Evolutionary conservation across 1,140 invertebrate species (phyloP).

Genomic region (Nephila pilipes): DNA sequence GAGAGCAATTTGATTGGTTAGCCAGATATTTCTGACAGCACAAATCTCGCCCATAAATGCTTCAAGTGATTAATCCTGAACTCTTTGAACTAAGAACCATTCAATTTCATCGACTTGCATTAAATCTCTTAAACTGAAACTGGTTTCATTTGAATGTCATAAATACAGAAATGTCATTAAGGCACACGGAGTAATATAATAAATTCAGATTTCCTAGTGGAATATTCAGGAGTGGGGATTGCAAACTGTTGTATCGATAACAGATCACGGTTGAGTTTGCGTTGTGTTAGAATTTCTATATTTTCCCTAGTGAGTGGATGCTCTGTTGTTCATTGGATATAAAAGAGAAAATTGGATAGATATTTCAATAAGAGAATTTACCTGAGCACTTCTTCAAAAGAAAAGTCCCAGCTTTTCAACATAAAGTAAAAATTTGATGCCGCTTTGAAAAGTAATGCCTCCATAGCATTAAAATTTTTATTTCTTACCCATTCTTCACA

Average conservation of each 20-base stretch:
- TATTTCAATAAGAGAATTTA: no score
- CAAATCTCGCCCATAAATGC: neutral
- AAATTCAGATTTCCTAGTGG: neutral
- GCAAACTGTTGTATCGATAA: neutral
- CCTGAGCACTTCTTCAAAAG: no score
- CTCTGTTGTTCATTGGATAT: neutral
- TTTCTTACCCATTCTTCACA: no score
- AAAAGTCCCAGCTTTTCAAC: no score
- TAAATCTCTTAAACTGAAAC: neutral
- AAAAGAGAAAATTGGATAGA: no score
- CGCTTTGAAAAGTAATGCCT: no score
- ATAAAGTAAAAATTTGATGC: no score
- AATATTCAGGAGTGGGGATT: neutral
- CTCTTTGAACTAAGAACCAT: conserved; percentile 10
- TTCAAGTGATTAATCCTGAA: neutral
- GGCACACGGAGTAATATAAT: neutral
- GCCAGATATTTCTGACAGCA: conserved; percentile 5
- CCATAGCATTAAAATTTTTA: no score
- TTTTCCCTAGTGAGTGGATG: neutral
- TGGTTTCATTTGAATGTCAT: neutral
- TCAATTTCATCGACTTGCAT: neutral
- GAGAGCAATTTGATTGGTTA: neutral
- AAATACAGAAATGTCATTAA: neutral
- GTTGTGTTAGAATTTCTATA: neutral
- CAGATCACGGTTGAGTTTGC: neutral